Evolutionary conservation across 2,113 vertebrate species (phyloP), one percentile per base, ranked within the genome.

Genomic region (Paradoxurus hermaphroditus): DNA sequence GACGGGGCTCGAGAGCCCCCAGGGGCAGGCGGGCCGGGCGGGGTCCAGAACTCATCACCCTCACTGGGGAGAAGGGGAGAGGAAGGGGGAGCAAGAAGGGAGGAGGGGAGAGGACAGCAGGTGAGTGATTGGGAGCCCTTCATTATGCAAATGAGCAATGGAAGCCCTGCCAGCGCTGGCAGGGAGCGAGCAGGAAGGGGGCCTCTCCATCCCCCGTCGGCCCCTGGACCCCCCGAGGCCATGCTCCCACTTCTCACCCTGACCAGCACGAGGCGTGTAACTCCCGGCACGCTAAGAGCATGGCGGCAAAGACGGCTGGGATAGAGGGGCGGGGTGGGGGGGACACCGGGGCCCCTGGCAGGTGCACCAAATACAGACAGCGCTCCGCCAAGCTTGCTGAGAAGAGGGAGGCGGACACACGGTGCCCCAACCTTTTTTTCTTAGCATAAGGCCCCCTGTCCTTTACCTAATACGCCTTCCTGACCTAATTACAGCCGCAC

Each of bases 401-500:
- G 67, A 19, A 89, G 19, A 79, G 59, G 59, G 59, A 12, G 10
- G 53, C 2, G 19, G 53, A 21, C 53, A 19, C 53, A 56, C 27
- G 19, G 62, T 4, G 27, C 93, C 62, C 73, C 53, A 75, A 29
- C 73, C 53, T 4, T 56, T 0, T 31, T 72, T 59, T 68, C 84
- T 65, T 59, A 63, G 53, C 10, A 25, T 2, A 16, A 2, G 49
- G 51, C 49, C 70, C 34, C 41, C 77, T 77, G 92, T 41, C 62
- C 65, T 56, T 49, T 21, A 81, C 18, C 53, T 6, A 3, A 41
- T 0, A 31, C 9, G 19, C 23, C 29, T 41, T 53, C 31, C 18
- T 1, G 59, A 3, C 21, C 9, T 5, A 13, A 49, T 15, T 0
- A 15, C 7, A 5, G 19, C n/a, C 4, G 1, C 13, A 46, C 44